Percentiles rank a stretch among this genome's conserved stretches.
Conservation (phyloP, 2,797 vertebrate genomes). For the Pempheris klunzingeri region DNA sequence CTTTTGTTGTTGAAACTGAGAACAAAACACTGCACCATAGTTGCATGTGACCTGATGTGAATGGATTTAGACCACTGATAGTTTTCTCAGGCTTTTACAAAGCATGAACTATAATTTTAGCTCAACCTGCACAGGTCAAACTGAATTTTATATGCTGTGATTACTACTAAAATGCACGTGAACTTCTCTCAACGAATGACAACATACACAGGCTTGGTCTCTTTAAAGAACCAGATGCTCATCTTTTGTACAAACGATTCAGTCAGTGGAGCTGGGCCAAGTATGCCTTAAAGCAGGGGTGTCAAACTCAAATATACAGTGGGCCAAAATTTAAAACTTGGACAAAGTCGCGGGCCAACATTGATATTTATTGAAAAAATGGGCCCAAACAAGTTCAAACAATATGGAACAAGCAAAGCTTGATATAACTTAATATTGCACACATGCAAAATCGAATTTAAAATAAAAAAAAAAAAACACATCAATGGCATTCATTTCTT, state of each 20-base stretch:
- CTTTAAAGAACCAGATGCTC: neutral
- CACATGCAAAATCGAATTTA: too few relatives aligned
- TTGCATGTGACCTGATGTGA: neutral
- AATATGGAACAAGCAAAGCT: too few relatives aligned
- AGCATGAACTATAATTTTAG: neutral
- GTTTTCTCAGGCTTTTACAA: neutral
- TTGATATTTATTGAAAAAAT: too few relatives aligned
- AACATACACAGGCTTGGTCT: neutral
- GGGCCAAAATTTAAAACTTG: too few relatives aligned
- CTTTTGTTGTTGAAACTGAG: neutral
- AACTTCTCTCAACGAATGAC: neutral
- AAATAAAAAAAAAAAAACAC: too few relatives aligned
- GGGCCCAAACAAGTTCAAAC: too few relatives aligned
- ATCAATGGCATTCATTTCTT: too few relatives aligned
- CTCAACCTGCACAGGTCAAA: neutral
- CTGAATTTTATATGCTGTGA: neutral
- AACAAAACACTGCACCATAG: neutral
- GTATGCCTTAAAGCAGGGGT: too few relatives aligned
- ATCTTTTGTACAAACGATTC: neutral
- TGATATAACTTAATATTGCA: too few relatives aligned
- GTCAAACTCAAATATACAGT: too few relatives aligned
- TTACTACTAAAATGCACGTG: constrained; percentile 1
- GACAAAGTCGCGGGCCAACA: too few relatives aligned
- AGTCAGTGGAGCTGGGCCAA: too few relatives aligned
- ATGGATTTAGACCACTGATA: neutral